These are phyloP conservation scores for Styela plicata DNA, from an alignment of 23 tunicate species.

Conservation along the genomic window DNA sequence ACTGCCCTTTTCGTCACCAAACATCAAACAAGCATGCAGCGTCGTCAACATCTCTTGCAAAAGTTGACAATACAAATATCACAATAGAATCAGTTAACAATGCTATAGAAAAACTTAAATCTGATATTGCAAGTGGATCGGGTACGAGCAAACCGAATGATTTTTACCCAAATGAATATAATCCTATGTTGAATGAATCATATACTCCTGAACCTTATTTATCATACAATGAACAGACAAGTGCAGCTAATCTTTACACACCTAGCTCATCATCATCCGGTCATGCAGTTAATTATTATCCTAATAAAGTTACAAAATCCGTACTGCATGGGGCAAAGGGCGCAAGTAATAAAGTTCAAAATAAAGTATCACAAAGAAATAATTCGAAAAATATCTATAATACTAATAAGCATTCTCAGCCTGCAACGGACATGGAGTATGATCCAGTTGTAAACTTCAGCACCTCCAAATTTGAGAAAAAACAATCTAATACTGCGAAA, in stretches of 20 bases:
- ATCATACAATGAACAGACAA: neutral
- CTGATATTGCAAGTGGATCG: constrained; percentile 8
- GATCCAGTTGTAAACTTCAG: constrained; percentile 76
- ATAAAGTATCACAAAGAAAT: neutral
- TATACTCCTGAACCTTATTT: constrained; percentile 25
- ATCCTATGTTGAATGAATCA: constrained; percentile 24
- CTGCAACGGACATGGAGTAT: constrained; percentile 63
- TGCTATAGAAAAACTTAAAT: constrained; percentile 38
- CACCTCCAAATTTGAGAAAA: constrained; percentile 2
- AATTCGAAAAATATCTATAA: constrained; percentile 24
- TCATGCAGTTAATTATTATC: neutral
- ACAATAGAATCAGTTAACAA: constrained; percentile 22
- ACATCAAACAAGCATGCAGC: neutral
- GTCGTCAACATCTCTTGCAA: neutral
- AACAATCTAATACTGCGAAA: neutral
- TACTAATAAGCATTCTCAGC: constrained; percentile 1
- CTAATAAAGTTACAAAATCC: constrained; percentile 4
- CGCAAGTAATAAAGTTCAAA: constrained; percentile 1
- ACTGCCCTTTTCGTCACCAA: constrained; percentile 67
- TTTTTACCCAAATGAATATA: neutral
- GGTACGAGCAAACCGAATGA: constrained; percentile 18
- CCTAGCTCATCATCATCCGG: neutral
- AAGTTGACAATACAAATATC: neutral
- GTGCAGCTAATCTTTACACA: neutral
- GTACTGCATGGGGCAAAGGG: constrained; percentile 33